Conservation (phyloP, 1,140 invertebrate genomes). For the Drosophila nikananu region DNA sequence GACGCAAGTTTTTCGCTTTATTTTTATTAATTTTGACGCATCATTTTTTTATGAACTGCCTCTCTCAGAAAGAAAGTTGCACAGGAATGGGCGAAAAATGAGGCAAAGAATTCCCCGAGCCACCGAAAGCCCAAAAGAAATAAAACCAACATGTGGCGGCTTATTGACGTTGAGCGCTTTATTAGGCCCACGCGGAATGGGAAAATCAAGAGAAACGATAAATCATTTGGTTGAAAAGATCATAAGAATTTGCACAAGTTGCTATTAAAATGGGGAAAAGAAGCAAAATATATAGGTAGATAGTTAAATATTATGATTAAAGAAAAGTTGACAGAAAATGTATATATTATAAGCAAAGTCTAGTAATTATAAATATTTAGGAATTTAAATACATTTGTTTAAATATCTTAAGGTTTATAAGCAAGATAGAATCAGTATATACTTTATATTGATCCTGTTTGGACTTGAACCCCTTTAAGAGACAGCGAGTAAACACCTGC, state of each 20-base stretch:
- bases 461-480: neutral
- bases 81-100: conserved; percentile 24
- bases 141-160: conserved; percentile 53
- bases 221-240: conserved; percentile 29
- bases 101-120: conserved; percentile 20
- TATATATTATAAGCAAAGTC: neutral
- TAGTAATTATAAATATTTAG: too few species aligned
- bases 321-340: neutral
- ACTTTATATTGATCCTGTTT: neutral
- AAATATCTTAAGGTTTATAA: neutral
- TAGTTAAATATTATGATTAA: neutral
- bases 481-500: neutral
- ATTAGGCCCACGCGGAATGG: conserved; percentile 55
- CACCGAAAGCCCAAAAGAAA: conserved; percentile 16
- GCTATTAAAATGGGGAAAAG: neutral
- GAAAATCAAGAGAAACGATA: conserved; percentile 31
- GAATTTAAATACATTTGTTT: too few species aligned
- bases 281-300: neutral
- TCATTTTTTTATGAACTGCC: conserved; percentile 42
- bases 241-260: neutral
- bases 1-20: conserved; percentile 23
- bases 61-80: conserved; percentile 38
- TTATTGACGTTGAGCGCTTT: conserved; percentile 68
- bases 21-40: conserved; percentile 68
- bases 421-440: neutral